Conservation (phyloP, 1,140 invertebrate species). For the Watersipora subatra region DNA sequence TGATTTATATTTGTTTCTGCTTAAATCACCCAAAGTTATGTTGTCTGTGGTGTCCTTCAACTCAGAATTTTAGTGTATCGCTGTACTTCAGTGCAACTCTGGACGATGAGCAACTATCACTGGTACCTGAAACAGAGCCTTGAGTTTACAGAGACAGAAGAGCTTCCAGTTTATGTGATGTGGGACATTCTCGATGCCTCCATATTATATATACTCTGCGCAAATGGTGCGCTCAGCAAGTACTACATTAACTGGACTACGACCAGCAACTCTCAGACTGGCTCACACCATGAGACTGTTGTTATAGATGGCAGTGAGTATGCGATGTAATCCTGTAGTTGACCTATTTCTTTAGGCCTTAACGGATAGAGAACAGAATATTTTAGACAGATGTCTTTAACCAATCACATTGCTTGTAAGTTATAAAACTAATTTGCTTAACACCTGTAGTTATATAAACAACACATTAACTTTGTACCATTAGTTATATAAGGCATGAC, state of each 20-base stretch:
- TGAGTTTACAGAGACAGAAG: conserved; percentile 35
- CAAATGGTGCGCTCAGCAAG: conserved; percentile 44
- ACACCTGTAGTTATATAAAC: no score
- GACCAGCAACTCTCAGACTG: conserved; percentile 37
- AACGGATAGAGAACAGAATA: no score
- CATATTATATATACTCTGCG: conserved; percentile 48
- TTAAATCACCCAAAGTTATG: no score
- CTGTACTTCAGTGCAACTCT: conserved; percentile 52
- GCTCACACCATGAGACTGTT: conserved; percentile 45
- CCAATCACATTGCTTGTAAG: no score
- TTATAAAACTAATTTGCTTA: no score
- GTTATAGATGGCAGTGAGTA: conserved; percentile 60
- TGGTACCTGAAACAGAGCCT: conserved; percentile 75
- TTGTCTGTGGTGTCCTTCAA: no score
- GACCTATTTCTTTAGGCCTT: no score
- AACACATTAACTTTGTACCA: no score
- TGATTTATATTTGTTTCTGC: no score
- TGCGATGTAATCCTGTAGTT: background rate
- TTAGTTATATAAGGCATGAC: no score
- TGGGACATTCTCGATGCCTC: conserved; percentile 53
- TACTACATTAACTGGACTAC: conserved; percentile 53
- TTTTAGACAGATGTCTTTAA: no score
- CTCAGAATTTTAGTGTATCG: no score
- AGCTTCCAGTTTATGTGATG: conserved; percentile 35
- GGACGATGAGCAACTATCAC: conserved; percentile 70